These are phyloP conservation scores for Campopleginae sp. DNA, from an alignment of 2,888 invertebrate genomes.

Conservation along the genomic window DNA sequence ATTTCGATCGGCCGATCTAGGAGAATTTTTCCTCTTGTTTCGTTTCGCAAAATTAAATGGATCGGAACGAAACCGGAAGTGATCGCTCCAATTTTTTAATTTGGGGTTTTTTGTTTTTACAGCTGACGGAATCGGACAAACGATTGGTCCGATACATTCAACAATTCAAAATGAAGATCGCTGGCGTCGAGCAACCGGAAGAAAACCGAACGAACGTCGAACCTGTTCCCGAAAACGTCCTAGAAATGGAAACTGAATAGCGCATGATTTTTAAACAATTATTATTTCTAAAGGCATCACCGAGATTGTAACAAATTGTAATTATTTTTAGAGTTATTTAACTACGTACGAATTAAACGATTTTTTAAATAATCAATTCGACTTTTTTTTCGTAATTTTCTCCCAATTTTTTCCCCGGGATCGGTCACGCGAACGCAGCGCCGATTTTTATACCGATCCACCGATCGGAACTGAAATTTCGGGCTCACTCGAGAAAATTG, in stretches of 20 bases:
- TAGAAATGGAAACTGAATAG: neutral
- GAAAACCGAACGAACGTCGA: slow-evolving; percentile 50
- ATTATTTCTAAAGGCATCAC: neutral
- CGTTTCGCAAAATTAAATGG: neutral
- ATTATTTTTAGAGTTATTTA: neutral
- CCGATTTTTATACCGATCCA: too few species aligned
- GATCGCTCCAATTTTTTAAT: neutral
- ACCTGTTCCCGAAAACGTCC: neutral
- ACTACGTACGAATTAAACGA: neutral
- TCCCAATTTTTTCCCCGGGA: too few species aligned
- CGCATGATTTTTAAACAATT: neutral
- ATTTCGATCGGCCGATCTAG: too few species aligned
- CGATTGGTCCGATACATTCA: slow-evolving; percentile 71
- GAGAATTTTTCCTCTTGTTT: neutral
- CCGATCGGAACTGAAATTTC: too few species aligned
- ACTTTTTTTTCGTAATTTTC: neutral
- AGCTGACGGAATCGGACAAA: slow-evolving; percentile 71
- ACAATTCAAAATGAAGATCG: slow-evolving; percentile 71
- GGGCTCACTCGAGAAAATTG: too few species aligned
- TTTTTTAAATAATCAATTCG: neutral
- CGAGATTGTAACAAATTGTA: neutral
- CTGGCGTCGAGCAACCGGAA: slow-evolving; percentile 41
- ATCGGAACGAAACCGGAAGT: neutral
- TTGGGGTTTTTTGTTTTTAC: slow-evolving; percentile 15
- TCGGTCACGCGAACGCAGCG: too few species aligned